Base-by-base conservation (phyloP, 2,797 vertebrate genomes). In the Smutsia temminckii region DNA sequence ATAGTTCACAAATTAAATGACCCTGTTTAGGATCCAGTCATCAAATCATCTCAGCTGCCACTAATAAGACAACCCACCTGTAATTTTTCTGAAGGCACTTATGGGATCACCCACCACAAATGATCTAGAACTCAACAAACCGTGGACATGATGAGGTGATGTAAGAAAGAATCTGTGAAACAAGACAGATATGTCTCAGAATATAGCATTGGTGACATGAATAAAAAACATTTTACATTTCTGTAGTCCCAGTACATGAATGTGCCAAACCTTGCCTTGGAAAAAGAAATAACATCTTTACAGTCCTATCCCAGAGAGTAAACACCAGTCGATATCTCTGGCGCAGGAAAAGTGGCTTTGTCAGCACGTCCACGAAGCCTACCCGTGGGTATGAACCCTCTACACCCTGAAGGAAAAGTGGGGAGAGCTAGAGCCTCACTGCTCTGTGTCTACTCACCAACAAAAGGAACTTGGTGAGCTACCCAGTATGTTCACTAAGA, bases 81-180 rank as follows among this genome's bases (percentile, higher is more conserved):
- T 87, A 68, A 66, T 4, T 66, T 86, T 91, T 92, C 59, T 85
- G 49, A 96, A 94, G 66, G 32, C 42, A 92, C 25, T 91, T 46
- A 16, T 51, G 42, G 37, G 7, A 75, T 57, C 77, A 59, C 78
- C 27, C 75, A 63, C 64, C 42, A 71, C 9, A 61, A 84, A 96
- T 46, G 46, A 8, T 21, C 86, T 94, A 72, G 72, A 86, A 59
- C 61, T 93, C 91, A 94, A 49, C 20, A 77, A 78, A 34, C 51
- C 78, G 63, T 32, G 59, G 37, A 34, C 34, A 86, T 37, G 37
- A 84, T 32, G 29, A 49, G 53, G 32, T 14, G 8, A 81, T 27
- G 25, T 37, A 51, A 85, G 69, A 75, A 92, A 78, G 66, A 84
- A 61, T 78, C 27, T 49, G 25, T 63, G 89, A 88, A 90, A 88